Conservation (phyloP, 1,140 invertebrate genomes). For the Bradysia coprophila region DNA sequence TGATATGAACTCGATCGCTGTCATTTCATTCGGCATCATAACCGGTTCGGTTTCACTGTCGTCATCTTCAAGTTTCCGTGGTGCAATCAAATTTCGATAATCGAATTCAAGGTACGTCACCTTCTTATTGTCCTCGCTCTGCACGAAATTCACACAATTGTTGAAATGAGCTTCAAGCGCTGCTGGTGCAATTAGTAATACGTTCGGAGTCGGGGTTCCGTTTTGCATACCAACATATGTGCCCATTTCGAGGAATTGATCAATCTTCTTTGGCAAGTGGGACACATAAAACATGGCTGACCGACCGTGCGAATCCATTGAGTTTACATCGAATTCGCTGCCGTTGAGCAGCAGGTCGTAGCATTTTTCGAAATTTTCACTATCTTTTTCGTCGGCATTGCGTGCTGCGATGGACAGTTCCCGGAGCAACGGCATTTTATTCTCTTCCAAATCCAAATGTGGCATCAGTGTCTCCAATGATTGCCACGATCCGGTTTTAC, state of each 20-base stretch:
- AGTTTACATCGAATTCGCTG: not conserved
- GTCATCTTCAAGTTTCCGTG: not conserved
- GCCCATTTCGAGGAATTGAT: not conserved
- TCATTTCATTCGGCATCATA: not conserved
- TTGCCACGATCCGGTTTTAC: not conserved
- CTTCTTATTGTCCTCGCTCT: not conserved
- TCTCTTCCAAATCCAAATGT: not conserved
- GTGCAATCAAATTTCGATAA: not conserved
- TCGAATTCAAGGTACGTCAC: not conserved
- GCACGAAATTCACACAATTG: slow-evolving; percentile 1
- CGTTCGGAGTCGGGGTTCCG: not conserved
- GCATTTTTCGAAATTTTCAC: not conserved
- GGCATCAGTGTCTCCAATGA: not conserved
- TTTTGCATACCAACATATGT: not conserved
- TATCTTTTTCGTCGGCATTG: not conserved
- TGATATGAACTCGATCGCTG: not conserved
- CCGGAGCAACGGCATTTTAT: not conserved
- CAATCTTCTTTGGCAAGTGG: not conserved
- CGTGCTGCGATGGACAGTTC: not conserved
- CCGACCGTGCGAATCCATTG: not conserved
- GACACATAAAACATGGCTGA: not conserved
- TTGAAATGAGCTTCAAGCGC: not conserved
- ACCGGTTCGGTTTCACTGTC: no score
- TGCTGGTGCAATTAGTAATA: not conserved
- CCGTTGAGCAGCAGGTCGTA: not conserved